Percentiles rank a stretch among this genome's conserved stretches.
phyloP scores from a whole-genome alignment of 2,797 vertebrate species.

The Macropodus opercularis region DNA sequence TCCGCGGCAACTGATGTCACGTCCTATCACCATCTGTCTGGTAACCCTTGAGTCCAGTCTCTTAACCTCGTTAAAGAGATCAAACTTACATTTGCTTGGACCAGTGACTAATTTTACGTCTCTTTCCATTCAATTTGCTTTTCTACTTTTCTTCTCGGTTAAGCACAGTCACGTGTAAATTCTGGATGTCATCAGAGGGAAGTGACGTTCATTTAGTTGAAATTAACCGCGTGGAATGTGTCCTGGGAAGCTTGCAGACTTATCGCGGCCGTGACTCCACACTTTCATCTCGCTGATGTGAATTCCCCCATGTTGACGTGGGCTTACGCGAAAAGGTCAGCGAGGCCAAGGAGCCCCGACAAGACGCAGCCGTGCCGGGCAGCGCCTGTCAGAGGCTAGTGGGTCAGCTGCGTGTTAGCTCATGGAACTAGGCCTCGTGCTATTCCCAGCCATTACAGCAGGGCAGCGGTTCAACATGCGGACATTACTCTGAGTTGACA shows the following conservation, averaged over 20 bases:
- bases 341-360: constrained; percentile 23
- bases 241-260: constrained; percentile 6
- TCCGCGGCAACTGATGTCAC: constrained; percentile 66
- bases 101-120: constrained; percentile 34
- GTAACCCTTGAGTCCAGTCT: constrained; percentile 51
- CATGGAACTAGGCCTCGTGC: neutral
- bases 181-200: neutral
- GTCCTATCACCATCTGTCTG: constrained; percentile 77
- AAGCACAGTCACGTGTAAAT: neutral
- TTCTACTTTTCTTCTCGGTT: constrained; percentile 1
- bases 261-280: constrained; percentile 2
- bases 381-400: constrained; percentile 24
- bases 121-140: constrained; percentile 1
- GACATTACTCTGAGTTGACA: constrained; percentile 23
- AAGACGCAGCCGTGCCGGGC: constrained; percentile 13
- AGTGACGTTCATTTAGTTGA: neutral
- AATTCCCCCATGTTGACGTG: constrained; percentile 6
- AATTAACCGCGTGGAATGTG: neutral
- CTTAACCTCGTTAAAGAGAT: constrained; percentile 68
- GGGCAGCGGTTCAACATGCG: constrained; percentile 23
- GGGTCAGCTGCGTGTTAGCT: constrained; percentile 36
- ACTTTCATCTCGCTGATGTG: constrained; percentile 10
- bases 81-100: constrained; percentile 49
- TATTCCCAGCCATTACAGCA: constrained; percentile 24
- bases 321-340: constrained; percentile 1